phyloP scores from a whole-genome alignment of 2,797 vertebrate genomes.

The Danio choprae region DNA sequence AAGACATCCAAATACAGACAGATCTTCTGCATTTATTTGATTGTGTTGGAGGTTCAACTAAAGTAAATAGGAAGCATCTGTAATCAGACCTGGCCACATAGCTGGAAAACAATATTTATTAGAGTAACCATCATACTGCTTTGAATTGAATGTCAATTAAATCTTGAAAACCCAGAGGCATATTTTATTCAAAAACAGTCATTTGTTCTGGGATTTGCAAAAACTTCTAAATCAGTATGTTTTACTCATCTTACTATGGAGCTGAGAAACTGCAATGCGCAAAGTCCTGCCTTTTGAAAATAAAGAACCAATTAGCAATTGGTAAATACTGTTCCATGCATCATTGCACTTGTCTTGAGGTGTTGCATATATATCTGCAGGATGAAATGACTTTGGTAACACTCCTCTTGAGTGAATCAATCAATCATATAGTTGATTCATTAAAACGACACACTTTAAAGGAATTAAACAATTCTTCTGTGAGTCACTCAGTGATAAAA shows the following conservation, averaged over 20 bases:
- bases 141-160: background rate
- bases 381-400: background rate
- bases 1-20: constrained; percentile 1
- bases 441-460: background rate
- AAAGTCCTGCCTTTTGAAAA: background rate
- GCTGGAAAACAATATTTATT: constrained; percentile 1
- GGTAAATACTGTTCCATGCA: background rate
- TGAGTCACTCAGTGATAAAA: too few relatives aligned
- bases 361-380: background rate
- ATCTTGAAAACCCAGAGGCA: too few relatives aligned
- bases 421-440: background rate
- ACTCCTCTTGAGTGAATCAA: background rate
- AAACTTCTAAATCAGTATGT: background rate
- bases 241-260: background rate
- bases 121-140: background rate
- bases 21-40: constrained; percentile 32
- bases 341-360: background rate
- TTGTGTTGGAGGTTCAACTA: constrained; percentile 11
- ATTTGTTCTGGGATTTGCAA: too few relatives aligned
- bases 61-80: constrained; percentile 18
- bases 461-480: background rate
- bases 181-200: too few relatives aligned
- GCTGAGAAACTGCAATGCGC: background rate
- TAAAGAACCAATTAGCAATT: background rate
- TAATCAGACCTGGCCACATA: background rate